Conservation (phyloP, 2,888 invertebrate genomes). For the Ophion obscuratus region DNA sequence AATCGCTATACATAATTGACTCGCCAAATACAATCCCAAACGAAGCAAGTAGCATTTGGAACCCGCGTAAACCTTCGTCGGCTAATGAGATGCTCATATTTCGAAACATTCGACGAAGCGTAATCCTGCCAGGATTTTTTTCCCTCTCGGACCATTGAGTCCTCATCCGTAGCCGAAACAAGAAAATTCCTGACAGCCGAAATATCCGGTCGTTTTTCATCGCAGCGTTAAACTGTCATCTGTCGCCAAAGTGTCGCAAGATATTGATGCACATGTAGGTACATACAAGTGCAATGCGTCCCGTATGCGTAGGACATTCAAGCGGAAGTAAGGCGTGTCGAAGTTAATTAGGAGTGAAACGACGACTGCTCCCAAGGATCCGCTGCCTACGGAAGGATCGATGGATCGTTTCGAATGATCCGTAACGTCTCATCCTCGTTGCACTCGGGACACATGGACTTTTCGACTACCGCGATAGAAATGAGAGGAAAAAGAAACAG, state of each 20-base stretch:
- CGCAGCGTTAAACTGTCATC: constrained; percentile 31
- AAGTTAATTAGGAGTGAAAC: constrained; percentile 67
- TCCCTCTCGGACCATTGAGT: not conserved
- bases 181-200: constrained; percentile 7
- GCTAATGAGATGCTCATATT: not conserved
- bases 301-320: not conserved
- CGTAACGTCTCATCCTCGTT: constrained; percentile 27
- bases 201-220: constrained; percentile 47
- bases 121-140: not conserved
- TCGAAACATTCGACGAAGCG: not conserved
- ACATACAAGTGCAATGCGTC: not conserved
- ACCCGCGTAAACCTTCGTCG: too few relatives aligned
- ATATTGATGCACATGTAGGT: not conserved
- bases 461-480: not conserved
- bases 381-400: constrained; percentile 16
- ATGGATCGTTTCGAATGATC: constrained; percentile 50
- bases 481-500: not conserved
- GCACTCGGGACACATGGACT: not conserved
- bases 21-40: not conserved
- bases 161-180: constrained; percentile 28
- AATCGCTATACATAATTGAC: not conserved
- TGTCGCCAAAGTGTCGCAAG: constrained; percentile 35
- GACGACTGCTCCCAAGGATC: constrained; percentile 31
- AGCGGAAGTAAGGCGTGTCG: constrained; percentile 64
- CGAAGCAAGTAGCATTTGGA: not conserved